Conservation (phyloP, 2,888 invertebrate species). For the Acanthococcus lagerstroemiae region DNA sequence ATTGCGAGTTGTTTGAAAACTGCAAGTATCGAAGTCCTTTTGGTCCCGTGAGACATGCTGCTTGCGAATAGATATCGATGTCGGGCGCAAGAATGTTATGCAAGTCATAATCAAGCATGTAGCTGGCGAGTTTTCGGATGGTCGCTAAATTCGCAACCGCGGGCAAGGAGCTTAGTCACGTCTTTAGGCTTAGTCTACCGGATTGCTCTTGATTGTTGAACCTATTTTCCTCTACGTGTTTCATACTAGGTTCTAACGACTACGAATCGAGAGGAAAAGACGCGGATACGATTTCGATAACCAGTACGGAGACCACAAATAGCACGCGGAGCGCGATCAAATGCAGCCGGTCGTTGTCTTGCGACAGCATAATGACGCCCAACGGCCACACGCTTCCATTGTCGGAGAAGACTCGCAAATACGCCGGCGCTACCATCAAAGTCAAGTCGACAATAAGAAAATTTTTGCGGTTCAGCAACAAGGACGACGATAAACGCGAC, state of each 20-base stretch:
- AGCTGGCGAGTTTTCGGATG: too few species aligned
- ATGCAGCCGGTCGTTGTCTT: constrained; percentile 22
- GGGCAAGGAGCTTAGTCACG: too few species aligned
- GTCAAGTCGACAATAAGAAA: constrained; percentile 72
- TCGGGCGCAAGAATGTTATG: too few species aligned
- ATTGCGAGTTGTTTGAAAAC: too few species aligned
- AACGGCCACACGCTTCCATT: not conserved
- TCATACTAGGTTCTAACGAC: not conserved
- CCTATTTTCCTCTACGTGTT: not conserved
- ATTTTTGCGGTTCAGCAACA: constrained; percentile 62
- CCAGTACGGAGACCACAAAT: not conserved
- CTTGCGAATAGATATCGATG: too few species aligned
- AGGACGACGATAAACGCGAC: constrained; percentile 30
- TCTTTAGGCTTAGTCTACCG: too few species aligned
- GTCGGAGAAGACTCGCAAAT: constrained; percentile 29
- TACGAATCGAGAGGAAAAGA: too few species aligned
- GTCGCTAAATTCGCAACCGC: too few species aligned
- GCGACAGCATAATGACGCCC: constrained; percentile 18
- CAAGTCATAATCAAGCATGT: too few species aligned
- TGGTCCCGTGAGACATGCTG: too few species aligned
- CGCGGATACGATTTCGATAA: not conserved
- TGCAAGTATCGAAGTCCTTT: too few species aligned
- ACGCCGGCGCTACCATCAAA: constrained; percentile 42
- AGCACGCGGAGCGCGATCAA: not conserved
- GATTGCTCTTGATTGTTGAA: too few species aligned